phyloP scores from a whole-genome alignment of 2,797 vertebrate species.

The Rhinichthys osculus region DNA sequence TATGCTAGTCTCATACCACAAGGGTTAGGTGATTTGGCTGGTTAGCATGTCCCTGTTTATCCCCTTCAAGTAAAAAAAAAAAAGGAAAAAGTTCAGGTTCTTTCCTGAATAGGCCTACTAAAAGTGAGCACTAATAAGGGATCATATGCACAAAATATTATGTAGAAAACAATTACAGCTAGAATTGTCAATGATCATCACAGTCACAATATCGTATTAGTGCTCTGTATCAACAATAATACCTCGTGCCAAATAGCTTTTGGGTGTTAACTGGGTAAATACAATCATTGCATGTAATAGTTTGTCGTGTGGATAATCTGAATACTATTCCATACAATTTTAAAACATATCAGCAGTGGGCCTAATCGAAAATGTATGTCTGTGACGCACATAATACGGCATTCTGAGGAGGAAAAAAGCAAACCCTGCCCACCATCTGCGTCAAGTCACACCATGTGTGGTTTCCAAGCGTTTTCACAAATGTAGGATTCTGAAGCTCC shows the following conservation, averaged over 20 bases:
- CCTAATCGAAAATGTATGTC: neutral
- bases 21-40: neutral
- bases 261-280: neutral
- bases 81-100: neutral
- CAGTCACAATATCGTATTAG: neutral
- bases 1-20: too few relatives aligned
- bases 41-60: neutral
- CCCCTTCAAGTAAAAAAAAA: too few relatives aligned
- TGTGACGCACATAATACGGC: constrained; percentile 28
- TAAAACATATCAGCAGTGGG: constrained; percentile 4
- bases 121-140: neutral
- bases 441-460: constrained; percentile 19
- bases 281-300: neutral
- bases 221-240: neutral
- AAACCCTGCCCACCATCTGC: constrained; percentile 29
- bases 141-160: neutral
- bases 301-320: neutral
- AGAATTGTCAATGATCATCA: neutral
- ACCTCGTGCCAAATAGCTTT: neutral
- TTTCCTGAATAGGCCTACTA: neutral
- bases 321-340: neutral
- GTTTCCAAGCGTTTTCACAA: constrained; percentile 24
- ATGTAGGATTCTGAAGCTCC: constrained; percentile 7
- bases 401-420: neutral
- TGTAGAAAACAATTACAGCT: neutral